phyloP scores from a whole-genome alignment of 2,888 invertebrate genomes.

The Conops quadrifasciatus region DNA sequence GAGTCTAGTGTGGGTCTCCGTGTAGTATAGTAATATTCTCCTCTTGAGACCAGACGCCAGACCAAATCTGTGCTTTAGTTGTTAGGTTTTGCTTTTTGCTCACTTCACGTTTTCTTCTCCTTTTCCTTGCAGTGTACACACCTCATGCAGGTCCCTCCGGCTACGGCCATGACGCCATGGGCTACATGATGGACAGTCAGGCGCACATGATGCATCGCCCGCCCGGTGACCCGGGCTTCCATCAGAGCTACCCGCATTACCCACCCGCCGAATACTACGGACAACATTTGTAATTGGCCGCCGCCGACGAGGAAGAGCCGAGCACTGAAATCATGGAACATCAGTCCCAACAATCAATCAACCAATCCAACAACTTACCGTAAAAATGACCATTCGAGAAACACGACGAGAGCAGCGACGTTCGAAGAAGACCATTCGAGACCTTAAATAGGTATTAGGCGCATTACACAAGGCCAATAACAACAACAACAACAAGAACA shows the following conservation, averaged over 20 bases:
- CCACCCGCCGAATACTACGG: conserved; percentile 93
- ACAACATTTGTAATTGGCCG: conserved; percentile 83
- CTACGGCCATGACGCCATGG: conserved; percentile 97
- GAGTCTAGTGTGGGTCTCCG: too few species aligned
- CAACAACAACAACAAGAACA: conserved; percentile 10
- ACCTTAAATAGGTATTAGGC: conserved; percentile 18
- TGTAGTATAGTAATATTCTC: too few species aligned
- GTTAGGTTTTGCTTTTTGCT: conserved; percentile 37
- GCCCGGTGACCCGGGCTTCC: conserved; percentile 91
- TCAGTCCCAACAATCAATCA: conserved; percentile 20
- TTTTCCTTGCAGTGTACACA: conserved; percentile 77
- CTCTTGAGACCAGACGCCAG: too few species aligned
- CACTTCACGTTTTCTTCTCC: conserved; percentile 51
- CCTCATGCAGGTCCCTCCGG: conserved; percentile 95
- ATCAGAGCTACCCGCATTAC: conserved; percentile 90
- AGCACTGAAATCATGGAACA: conserved; percentile 22
- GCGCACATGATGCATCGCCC: conserved; percentile 96
- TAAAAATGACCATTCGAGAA: neutral
- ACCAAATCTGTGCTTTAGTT: too few species aligned
- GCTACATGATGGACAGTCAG: conserved; percentile 98
- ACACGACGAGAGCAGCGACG: neutral
- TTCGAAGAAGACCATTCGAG: neutral
- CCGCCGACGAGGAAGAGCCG: conserved; percentile 32
- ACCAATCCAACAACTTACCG: neutral
- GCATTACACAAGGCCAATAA: conserved; percentile 29